phyloP scores from a whole-genome alignment of 2,797 vertebrate genomes.

The Leptoclinus maculatus region DNA sequence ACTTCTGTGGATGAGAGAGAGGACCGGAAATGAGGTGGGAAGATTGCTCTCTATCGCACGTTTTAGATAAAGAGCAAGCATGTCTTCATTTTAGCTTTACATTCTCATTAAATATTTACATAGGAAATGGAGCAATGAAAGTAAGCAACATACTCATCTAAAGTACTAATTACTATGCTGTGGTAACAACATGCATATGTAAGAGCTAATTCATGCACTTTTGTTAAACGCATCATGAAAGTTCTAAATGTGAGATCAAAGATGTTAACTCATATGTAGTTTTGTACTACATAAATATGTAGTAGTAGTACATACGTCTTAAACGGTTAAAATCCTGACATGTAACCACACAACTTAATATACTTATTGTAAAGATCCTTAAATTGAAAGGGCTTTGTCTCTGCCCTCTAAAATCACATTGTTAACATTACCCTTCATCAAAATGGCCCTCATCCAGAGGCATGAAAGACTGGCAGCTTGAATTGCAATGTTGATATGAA shows the following conservation, averaged over 20 bases:
- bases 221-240: background rate
- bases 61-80: background rate
- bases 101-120: constrained; percentile 16
- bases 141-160: background rate
- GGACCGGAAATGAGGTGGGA: constrained; percentile 1
- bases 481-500: background rate
- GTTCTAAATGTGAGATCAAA: background rate
- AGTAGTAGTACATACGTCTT: background rate
- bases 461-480: background rate
- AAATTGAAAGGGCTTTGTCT: background rate
- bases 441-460: background rate
- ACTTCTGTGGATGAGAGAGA: constrained; percentile 13
- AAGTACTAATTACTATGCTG: background rate
- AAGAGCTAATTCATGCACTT: background rate
- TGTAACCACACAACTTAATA: background rate
- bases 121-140: background rate
- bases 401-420: background rate
- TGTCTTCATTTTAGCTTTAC: background rate
- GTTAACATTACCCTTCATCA: background rate
- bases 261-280: background rate
- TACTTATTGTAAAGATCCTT: too few relatives aligned
- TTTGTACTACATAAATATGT: background rate
- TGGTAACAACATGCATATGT: background rate
- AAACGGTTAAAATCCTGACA: background rate
- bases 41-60: background rate